Evolutionary conservation across 2,888 invertebrate species (phyloP).

Genomic region (Drosophila lacicola): DNA sequence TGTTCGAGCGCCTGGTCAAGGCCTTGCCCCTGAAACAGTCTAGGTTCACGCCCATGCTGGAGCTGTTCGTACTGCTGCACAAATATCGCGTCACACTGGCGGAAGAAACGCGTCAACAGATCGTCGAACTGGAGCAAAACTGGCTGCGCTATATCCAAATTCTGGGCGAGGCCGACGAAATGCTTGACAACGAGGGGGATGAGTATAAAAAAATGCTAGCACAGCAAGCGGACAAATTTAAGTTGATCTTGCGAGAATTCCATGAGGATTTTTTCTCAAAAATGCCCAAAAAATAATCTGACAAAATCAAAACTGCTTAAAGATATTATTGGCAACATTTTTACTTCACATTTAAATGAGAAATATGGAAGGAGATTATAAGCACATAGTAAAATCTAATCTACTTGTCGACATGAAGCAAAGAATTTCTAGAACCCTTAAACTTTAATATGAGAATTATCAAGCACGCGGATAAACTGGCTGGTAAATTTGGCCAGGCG

Average conservation of each 20-base stretch:
- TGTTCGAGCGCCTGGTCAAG: constrained; percentile 89
- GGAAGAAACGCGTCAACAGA: constrained; percentile 62
- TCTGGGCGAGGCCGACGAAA: constrained; percentile 90
- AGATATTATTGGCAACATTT: not conserved
- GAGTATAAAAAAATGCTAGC: constrained; percentile 90
- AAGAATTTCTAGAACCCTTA: no score
- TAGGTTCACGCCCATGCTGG: constrained; percentile 91
- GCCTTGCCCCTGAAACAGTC: constrained; percentile 89
- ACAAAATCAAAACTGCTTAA: not conserved
- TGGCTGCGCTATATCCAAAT: constrained; percentile 91
- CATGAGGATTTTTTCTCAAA: constrained; percentile 89
- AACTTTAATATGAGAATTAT: no score
- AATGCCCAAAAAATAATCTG: constrained; percentile 87
- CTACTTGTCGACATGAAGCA: no score
- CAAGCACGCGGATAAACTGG: no score
- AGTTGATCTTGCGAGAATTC: constrained; percentile 89
- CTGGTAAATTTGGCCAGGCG: no score
- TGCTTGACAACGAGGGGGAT: constrained; percentile 90
- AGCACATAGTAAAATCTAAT: no score
- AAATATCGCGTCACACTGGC: constrained; percentile 91
- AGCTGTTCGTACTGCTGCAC: constrained; percentile 89
- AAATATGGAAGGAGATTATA: no score
- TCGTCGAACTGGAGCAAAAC: constrained; percentile 71
- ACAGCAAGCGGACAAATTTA: constrained; percentile 90
- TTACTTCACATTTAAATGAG: not conserved